Evolutionary conservation across 2,797 vertebrate genomes (phyloP).

Genomic region (Xenentodon cancila): DNA sequence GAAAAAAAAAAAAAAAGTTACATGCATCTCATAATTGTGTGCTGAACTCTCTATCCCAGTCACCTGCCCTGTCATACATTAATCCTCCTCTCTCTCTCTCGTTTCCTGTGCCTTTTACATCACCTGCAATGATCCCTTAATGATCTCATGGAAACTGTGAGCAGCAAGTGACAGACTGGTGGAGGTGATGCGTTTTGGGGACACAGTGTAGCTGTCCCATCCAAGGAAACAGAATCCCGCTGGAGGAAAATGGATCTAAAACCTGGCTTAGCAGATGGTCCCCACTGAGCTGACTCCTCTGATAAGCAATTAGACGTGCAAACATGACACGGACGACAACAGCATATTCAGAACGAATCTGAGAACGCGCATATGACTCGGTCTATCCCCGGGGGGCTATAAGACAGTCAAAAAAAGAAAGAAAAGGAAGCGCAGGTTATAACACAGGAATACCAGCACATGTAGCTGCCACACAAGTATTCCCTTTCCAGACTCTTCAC

Average conservation of each 20-base stretch:
- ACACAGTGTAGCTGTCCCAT: constrained; percentile 56
- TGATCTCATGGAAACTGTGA: constrained; percentile 77
- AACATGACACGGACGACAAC: constrained; percentile 72
- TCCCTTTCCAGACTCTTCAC: constrained; percentile 21
- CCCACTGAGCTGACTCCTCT: constrained; percentile 68
- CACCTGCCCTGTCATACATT: constrained; percentile 5
- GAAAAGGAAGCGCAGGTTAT: constrained; percentile 14
- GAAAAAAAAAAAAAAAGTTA: neutral
- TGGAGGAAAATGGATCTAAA: constrained; percentile 76
- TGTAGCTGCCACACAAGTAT: constrained; percentile 21
- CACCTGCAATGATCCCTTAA: constrained; percentile 43
- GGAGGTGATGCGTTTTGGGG: constrained; percentile 66
- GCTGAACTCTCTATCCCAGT: constrained; percentile 1
- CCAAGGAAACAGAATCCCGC: constrained; percentile 75
- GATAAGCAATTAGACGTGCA: constrained; percentile 71
- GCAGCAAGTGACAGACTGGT: constrained; percentile 44
- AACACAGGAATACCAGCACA: constrained; percentile 16
- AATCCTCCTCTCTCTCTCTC: neutral
- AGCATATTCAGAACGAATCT: constrained; percentile 53
- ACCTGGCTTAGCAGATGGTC: constrained; percentile 75
- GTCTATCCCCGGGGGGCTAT: constrained; percentile 18
- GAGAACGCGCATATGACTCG: constrained; percentile 27
- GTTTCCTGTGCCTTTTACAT: constrained; percentile 49
- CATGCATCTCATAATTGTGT: neutral
- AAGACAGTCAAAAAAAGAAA: constrained; percentile 31